Evolutionary conservation across 2,888 invertebrate genomes (phyloP), one percentile per base, ranked within the genome.

Genomic region (Oscheius sp.): DNA sequence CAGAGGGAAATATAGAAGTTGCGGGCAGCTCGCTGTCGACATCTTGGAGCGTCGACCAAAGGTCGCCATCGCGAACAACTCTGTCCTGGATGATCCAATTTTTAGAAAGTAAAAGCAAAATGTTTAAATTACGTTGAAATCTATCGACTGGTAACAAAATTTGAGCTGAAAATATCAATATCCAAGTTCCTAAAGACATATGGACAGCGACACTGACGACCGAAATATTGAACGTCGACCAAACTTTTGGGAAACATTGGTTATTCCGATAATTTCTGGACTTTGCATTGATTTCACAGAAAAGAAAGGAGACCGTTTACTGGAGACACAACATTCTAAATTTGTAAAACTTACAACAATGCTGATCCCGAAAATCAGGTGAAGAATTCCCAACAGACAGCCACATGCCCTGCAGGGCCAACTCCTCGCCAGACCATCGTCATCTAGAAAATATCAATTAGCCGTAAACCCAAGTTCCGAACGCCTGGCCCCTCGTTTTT

Each of bases 381-480:
- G 81, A 21, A 58, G 56, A 21, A 75, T 55, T 21, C 76, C 77
- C 16, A 79, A 73, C 29, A 79, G 55, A n/a, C 69, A 69, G 25
- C 66, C 75, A 49, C 79, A 79, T 2, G 70, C 46, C 16, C 69
- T 56, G 49, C 79, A 79, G 12, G 79, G 77, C 79, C 79, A 79
- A 1, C 27, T 66, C 12, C 66, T 49, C 9, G 66, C 66, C 53
- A 52, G 18, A 1, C 52, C 66, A 12, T 52, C 66, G 13, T 25
- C 16, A 5, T 66, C 66, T 52, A 29, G 5, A 66, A 35, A 23
- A 43, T 1, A 21, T 9, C 9, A 35, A 35, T 35, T 9, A 35
- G 35, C 35, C 9, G 35, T 35, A 35, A 3, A 35, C 35, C 35
- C 25, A 6, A 52, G 25, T 5, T 6, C 25, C 16, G 25, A 25